These are phyloP conservation scores for Helicoverpa zea DNA, from an alignment of 1,140 invertebrate genomes.

Conservation along the genomic window DNA sequence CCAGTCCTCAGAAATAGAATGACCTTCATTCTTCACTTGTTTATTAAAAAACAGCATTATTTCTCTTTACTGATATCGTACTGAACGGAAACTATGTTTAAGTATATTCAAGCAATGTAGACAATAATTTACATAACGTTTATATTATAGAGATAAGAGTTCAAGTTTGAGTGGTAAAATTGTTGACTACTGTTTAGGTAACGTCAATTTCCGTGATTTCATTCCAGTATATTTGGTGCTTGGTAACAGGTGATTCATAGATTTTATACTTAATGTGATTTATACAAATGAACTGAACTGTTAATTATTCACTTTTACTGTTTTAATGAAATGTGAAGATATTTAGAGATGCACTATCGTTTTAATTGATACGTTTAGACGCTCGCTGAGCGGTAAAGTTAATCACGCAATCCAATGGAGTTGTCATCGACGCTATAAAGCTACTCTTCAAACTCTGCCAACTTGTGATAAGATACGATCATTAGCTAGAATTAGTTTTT, in stretches of 20 bases:
- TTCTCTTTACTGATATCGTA: background rate
- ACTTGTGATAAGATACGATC: slow-evolving; percentile 61
- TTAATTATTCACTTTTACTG: slow-evolving; percentile 1
- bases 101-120: slow-evolving; percentile 39
- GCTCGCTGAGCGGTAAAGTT: background rate
- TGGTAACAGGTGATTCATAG: slow-evolving; percentile 20
- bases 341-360: slow-evolving; percentile 17
- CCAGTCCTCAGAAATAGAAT: slow-evolving; percentile 56
- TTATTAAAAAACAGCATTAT: slow-evolving; percentile 8
- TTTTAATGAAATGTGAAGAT: slow-evolving; percentile 15
- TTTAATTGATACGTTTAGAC: slow-evolving; percentile 32
- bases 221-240: slow-evolving; percentile 46
- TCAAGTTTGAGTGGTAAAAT: slow-evolving; percentile 16
- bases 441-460: slow-evolving; percentile 10
- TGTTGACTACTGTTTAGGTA: background rate
- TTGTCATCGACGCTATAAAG: background rate
- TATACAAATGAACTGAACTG: slow-evolving; percentile 29
- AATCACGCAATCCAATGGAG: slow-evolving; percentile 4
- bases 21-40: background rate
- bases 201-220: background rate
- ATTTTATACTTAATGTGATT: background rate
- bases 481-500: slow-evolving; percentile 51
- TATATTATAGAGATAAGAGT: slow-evolving; percentile 1
- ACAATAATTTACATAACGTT: slow-evolving; percentile 39
- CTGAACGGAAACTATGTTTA: slow-evolving; percentile 30